Base-by-base conservation (phyloP, 2,888 invertebrate species). In the Leucoptera coffeella region DNA sequence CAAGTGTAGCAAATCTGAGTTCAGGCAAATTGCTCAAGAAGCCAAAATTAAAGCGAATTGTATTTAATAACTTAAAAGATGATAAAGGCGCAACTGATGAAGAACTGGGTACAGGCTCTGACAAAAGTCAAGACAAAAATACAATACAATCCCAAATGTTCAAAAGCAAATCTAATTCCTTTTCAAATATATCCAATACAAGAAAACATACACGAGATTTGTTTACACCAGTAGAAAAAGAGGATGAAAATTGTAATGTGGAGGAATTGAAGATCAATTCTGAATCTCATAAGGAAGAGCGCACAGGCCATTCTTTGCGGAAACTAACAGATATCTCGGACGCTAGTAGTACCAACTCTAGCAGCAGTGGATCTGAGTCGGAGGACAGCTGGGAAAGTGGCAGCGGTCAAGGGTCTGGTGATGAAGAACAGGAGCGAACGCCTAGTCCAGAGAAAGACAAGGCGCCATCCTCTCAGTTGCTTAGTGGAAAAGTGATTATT, bases 401-500 rank as follows among this genome's bases (percentile, higher is more conserved):
- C 17, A 69, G 59, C 38, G 43, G 53, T 29, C 45, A 42, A 27
- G 55, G 48, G 17, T 61, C 58, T 44, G 58, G 53, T 12, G 58
- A 60, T 38, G 69, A 71, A 23, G 62, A 64, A 19, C 56, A 45
- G 25, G 50, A 51, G 28, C 39, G 46, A 12, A 60, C 69, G 30
- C 56, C 64, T 23, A 71, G 61, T 36, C 64, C 64, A 25, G 67
- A 65, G 34, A 61, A 61, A 38, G 69, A 67, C 25, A 67, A 67
- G 32, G 41, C 57, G 11, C 45, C 53, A 30, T 50, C 62, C 30
- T 69, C 69, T 22, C 76, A 76, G 36, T 45, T 76, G 22, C 54
- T 72, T 14, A 73, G 78, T 39, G 79, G 80, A 8, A 80, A 80
- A 50, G 78, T 82, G 13, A 80, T 84, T 30, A 71, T 83, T 27